A percentile compares a stretch with the other conserved stretches of the same genome.
phyloP scores from a whole-genome alignment of 2,888 invertebrate species.

The Alentia gelatinosa region DNA sequence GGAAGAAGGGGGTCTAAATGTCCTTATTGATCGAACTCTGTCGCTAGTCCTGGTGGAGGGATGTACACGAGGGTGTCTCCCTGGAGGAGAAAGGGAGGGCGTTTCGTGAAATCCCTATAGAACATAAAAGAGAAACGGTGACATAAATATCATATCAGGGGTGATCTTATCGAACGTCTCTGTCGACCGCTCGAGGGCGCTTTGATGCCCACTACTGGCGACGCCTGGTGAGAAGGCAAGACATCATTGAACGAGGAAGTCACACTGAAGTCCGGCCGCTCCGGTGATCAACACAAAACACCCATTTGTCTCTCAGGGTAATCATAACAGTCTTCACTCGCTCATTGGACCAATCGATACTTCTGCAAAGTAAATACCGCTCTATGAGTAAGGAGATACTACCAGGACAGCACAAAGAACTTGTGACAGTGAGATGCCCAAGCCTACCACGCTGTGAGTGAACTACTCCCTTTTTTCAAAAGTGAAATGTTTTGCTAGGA shows the following conservation, averaged over 20 bases:
- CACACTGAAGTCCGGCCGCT: neutral
- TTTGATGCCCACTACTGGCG: neutral
- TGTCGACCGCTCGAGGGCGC: neutral
- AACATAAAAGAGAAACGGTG: neutral
- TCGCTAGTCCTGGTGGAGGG: neutral
- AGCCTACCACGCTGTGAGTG: too few relatives aligned
- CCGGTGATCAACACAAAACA: neutral
- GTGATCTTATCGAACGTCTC: neutral
- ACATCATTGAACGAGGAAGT: neutral
- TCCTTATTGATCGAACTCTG: neutral
- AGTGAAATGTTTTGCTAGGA: too few relatives aligned
- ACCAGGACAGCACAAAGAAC: too few relatives aligned
- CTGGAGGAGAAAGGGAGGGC: neutral
- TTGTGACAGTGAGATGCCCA: too few relatives aligned
- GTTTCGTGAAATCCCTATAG: neutral
- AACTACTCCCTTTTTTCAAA: too few relatives aligned
- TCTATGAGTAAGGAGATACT: too few relatives aligned
- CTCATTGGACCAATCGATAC: neutral
- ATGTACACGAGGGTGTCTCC: too few relatives aligned
- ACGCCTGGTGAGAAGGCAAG: neutral
- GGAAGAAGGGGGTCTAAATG: neutral
- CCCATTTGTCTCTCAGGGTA: neutral
- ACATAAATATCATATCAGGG: slow-evolving; percentile 29
- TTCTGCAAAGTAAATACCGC: too few relatives aligned
- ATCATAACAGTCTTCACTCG: neutral